Conservation (phyloP, 2,888 invertebrate genomes). For the Diaphora mendica region DNA sequence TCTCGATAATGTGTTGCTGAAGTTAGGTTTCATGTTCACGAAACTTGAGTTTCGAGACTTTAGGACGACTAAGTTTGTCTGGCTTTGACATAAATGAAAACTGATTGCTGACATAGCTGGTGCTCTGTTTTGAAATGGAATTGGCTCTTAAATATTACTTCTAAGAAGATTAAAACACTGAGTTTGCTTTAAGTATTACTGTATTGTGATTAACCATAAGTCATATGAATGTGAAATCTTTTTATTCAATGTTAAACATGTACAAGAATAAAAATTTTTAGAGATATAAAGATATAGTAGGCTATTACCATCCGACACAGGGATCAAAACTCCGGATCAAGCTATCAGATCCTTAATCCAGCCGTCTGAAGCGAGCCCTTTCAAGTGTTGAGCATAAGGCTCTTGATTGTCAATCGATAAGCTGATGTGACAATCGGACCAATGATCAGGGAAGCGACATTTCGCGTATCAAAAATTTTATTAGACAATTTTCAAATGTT, state of each 20-base stretch:
- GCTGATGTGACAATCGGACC: not conserved
- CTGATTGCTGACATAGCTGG: slow-evolving; percentile 1
- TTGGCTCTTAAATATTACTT: not conserved
- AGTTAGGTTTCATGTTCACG: slow-evolving; percentile 6
- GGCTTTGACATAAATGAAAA: slow-evolving; percentile 15
- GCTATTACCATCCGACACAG: not conserved
- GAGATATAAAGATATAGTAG: not conserved
- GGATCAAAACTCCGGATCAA: not conserved
- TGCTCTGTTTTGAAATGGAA: not conserved
- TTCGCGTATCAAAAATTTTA: not conserved
- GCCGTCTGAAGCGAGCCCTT: not conserved
- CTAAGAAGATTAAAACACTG: not conserved
- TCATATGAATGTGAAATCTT: not conserved
- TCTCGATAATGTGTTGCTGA: not conserved
- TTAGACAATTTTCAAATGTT: not conserved
- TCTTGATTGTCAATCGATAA: not conserved
- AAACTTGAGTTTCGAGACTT: slow-evolving; percentile 16
- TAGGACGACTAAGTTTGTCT: slow-evolving; percentile 7
- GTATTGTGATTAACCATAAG: not conserved
- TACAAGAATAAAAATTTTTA: not conserved
- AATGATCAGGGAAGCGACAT: not conserved
- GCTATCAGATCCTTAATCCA: not conserved
- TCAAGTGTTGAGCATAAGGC: not conserved
- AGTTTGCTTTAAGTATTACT: not conserved
- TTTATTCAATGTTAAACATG: not conserved